Percentiles rank a stretch among this genome's conserved stretches.
Conservation (phyloP, 1,140 invertebrate species). For the Euwallacea similis region DNA sequence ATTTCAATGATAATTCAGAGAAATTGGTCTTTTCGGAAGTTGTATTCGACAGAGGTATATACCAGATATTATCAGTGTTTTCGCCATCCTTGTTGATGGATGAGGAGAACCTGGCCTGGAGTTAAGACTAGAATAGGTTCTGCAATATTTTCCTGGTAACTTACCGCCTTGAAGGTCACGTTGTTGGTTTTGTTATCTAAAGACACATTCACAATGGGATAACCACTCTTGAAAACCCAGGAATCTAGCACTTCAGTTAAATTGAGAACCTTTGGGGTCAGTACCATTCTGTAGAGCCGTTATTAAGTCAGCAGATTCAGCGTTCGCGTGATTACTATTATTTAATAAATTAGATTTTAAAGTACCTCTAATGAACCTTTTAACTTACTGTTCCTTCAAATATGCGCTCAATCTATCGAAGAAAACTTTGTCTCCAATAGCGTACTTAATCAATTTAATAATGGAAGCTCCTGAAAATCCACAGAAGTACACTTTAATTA, state of each 20-base stretch:
- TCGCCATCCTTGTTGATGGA: slow-evolving; percentile 11
- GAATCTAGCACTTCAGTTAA: slow-evolving; percentile 55
- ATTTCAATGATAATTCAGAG: slow-evolving; percentile 10
- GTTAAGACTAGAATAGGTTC: background rate
- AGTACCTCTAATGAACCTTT: background rate
- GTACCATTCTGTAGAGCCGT: background rate
- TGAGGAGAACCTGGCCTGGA: slow-evolving; percentile 37
- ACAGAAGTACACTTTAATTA: background rate
- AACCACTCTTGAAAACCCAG: slow-evolving; percentile 23
- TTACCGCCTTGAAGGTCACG: slow-evolving; percentile 11
- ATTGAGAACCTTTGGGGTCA: slow-evolving; percentile 41
- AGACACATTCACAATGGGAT: slow-evolving; percentile 21
- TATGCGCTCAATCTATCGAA: slow-evolving; percentile 62
- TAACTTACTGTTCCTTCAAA: slow-evolving; percentile 56
- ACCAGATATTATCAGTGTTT: slow-evolving; percentile 20
- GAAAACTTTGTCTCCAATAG: slow-evolving; percentile 67
- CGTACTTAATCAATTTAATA: slow-evolving; percentile 74
- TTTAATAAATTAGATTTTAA: slow-evolving; percentile 3
- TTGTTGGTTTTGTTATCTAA: slow-evolving; percentile 9
- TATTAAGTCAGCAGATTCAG: background rate
- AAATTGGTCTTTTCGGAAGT: slow-evolving; percentile 55
- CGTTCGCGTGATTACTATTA: slow-evolving; percentile 5
- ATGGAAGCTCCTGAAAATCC: slow-evolving; percentile 59
- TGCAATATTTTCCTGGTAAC: slow-evolving; percentile 8
- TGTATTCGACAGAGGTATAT: slow-evolving; percentile 35